Evolutionary conservation across 2,888 invertebrate genomes (phyloP).

Genomic region (Callosobruchus maculatus): DNA sequence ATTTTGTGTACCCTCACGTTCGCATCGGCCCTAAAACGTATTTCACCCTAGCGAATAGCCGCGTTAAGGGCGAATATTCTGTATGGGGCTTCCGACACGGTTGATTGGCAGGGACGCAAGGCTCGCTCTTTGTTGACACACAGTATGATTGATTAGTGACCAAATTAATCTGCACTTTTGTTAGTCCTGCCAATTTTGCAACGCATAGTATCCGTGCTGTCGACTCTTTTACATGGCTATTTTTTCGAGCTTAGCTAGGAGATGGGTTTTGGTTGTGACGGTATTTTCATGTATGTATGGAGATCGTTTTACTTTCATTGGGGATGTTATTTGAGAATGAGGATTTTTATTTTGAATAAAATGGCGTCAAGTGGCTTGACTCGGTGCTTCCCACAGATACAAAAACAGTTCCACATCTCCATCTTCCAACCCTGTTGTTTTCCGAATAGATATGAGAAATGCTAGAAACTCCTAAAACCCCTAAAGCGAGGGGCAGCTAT

Average conservation of each 20-base stretch:
- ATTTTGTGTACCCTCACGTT: constrained; percentile 39
- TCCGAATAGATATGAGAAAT: too few relatives aligned
- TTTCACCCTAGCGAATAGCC: background rate
- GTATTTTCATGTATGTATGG: too few relatives aligned
- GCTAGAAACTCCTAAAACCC: too few relatives aligned
- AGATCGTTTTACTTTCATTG: too few relatives aligned
- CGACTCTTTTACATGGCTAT: background rate
- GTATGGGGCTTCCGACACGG: constrained; percentile 9
- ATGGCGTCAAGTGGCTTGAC: too few relatives aligned
- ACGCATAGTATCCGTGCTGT: background rate
- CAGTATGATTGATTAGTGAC: constrained; percentile 42
- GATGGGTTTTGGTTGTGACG: background rate
- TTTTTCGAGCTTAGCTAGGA: background rate
- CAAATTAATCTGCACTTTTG: constrained; percentile 40
- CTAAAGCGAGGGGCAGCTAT: too few relatives aligned
- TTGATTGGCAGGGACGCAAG: constrained; percentile 34
- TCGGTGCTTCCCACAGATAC: too few relatives aligned
- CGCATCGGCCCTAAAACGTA: constrained; percentile 26
- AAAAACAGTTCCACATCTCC: too few relatives aligned
- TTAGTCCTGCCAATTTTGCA: constrained; percentile 17
- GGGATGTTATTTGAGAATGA: too few relatives aligned
- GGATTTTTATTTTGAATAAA: too few relatives aligned
- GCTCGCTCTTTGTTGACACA: constrained; percentile 40
- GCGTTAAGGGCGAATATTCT: background rate
- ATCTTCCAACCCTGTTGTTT: too few relatives aligned